Conservation (phyloP, 2,113 vertebrate genomes). For the Nerophis lumbriciformis region DNA sequence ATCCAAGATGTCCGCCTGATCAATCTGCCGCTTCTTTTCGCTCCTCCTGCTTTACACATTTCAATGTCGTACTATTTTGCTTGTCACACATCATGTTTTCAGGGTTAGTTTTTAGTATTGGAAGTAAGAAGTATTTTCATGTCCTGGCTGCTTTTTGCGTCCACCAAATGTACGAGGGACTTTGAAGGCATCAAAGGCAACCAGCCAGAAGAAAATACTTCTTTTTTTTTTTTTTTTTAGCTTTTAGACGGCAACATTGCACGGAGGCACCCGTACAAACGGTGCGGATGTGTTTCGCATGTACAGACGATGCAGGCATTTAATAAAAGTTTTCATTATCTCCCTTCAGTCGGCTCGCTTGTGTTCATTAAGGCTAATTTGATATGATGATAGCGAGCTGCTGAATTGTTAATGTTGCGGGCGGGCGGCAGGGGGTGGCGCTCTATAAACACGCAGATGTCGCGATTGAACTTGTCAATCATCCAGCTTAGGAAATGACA, state of each 20-base stretch:
- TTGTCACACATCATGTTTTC: constrained; percentile 18
- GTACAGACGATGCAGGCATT: constrained; percentile 2
- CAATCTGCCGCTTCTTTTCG: not conserved
- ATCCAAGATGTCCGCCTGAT: not conserved
- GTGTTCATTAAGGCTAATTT: constrained; percentile 65
- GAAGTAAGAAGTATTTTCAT: not conserved
- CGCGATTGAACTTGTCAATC: constrained; percentile 53
- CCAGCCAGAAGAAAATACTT: not conserved
- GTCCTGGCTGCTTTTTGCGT: constrained; percentile 9
- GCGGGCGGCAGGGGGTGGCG: not conserved
- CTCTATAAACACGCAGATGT: constrained; percentile 8
- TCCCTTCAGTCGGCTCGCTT: constrained; percentile 57
- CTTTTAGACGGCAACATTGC: not conserved
- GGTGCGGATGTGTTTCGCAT: not conserved
- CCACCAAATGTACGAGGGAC: not conserved
- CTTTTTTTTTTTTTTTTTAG: not conserved
- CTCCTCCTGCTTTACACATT: constrained; percentile 28
- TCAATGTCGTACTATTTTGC: constrained; percentile 24
- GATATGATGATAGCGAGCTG: constrained; percentile 52
- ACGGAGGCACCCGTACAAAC: not conserved
- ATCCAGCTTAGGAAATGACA: constrained; percentile 10
- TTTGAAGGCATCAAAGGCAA: not conserved
- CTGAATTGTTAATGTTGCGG: constrained; percentile 57
- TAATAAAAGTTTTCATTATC: constrained; percentile 13
- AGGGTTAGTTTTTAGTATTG: not conserved